These are phyloP conservation scores for Leptopilina syphax DNA, from an alignment of 2,888 invertebrate species.

Conservation along the genomic window DNA sequence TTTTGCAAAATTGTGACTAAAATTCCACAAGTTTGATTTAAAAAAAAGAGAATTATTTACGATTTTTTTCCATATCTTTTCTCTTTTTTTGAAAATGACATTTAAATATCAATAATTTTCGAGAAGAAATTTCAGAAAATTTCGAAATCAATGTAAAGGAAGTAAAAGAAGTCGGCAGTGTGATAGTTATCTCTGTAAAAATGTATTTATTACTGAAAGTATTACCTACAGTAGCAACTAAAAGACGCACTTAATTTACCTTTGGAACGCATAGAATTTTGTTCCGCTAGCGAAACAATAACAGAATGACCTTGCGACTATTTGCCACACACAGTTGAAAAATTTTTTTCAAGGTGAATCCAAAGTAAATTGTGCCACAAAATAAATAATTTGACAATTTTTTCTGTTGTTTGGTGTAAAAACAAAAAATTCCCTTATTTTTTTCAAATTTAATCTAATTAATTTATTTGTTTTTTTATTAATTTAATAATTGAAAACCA, in stretches of 20 bases:
- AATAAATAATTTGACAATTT: too few species aligned
- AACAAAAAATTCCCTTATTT: not conserved
- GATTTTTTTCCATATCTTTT: not conserved
- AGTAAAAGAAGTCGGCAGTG: slow-evolving; percentile 10
- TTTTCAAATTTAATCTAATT: too few species aligned
- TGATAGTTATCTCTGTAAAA: not conserved
- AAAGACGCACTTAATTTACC: slow-evolving; percentile 3
- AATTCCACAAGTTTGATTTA: not conserved
- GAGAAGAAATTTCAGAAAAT: not conserved
- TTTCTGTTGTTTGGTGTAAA: not conserved
- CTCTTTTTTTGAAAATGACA: not conserved
- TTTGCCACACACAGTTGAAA: not conserved
- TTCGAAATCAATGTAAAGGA: not conserved
- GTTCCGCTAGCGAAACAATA: slow-evolving; percentile 27
- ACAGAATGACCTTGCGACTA: slow-evolving; percentile 14
- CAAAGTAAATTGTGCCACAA: not conserved
- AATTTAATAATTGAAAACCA: too few species aligned
- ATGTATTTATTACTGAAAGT: too few species aligned
- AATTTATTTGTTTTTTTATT: too few species aligned
- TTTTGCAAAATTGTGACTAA: not conserved
- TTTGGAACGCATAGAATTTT: not conserved
- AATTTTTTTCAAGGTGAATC: slow-evolving; percentile 5
- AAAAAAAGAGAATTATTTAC: not conserved
- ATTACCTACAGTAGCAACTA: not conserved
- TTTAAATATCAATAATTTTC: not conserved